Evolutionary conservation across 2,797 vertebrate genomes (phyloP), one percentile per base, ranked within the genome.

Genomic region (Mormyrops boulengeri): DNA sequence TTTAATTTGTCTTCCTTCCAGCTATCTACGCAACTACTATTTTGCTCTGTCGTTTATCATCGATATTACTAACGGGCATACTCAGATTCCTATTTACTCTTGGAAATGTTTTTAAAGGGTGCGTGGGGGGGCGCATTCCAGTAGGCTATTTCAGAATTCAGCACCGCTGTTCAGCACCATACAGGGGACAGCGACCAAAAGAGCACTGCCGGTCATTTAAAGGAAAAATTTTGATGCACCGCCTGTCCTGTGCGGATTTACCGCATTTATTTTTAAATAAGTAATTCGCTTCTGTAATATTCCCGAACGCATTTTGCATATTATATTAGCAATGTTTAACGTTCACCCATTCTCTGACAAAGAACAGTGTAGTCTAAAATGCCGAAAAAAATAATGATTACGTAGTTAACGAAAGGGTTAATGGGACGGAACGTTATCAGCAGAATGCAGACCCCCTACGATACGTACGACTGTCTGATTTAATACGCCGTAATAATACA

Each of bases 341-440:
- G 34, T 73, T 73, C 34, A 38, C 34, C 41, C 69, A 77, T 77
- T 77, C 69, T 77, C 12, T 19, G 14, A 82, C 8, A 82, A 41
- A 77, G 47, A 82, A 47, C 0, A 9, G 19, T 22, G 8, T 77
- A 77, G 77, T 82, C 19, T 82, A 82, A 82, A 82, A 82, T 47
- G 41, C 41, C 41, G 41, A 82, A 80, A 38, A 44, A 52, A 86
- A 66, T 19, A 73, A 47, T 0, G 49, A 89, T 22, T 41, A 41
- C 30, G 22, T 19, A 92, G 91, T 92, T 91, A 87, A 38, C 50
- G 82, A 93, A 94, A 92, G 94, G 93, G 93, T 96, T 95, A 96
- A 95, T 94, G 93, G 92, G 91, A 88, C 93, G 90, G 91, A 92
- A 91, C 94, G 96, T 98, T 98, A 98, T 98, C 97, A 96, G 95